Evolutionary conservation across 2,797 vertebrate species (phyloP), one percentile per base, ranked within the genome.

Genomic region (Lerista edwardsae): DNA sequence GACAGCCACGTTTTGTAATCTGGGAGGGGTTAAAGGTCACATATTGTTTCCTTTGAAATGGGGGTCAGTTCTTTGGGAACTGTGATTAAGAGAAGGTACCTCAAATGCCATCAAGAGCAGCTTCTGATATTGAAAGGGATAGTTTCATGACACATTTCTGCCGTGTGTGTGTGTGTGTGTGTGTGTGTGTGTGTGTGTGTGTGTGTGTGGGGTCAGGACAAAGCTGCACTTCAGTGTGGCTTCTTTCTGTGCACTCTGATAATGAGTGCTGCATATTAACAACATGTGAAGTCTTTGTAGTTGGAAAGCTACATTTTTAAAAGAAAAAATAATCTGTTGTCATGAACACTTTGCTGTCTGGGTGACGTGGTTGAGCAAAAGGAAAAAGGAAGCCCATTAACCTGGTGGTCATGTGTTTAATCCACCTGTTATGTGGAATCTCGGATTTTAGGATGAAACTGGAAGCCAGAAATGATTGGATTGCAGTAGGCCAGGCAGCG

Each of bases 11-110:
- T 81, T 75, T 4, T 25, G 83, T 89, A 87, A 86, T 86, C 51
- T 55, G 68, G 55, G 51, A 36, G 8, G 89, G 93, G 93, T 93
- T 92, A 93, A 92, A 90, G 94, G 91, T 91, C 84, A 81, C 29
- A 41, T 85, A 86, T 93, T 91, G 82, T 93, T 86, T 79, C 87
- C 73, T 79, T 84, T 75, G 39, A 88, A 85, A 79, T 79, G 72
- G 65, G 79, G 72, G 55, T 55, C 34, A 57, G 68, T 78, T 73
- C 31, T 65, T 57, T 69, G 76, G 75, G 68, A 62, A 62, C 14
- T 62, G 41, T 75, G 75, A 83, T 82, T 62, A 62, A 71, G 41
- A 41, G 68, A 84, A 84, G 61, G 34, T 82, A 73, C 67, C 67
- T 25, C 81, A 41, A 47, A 57, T 9, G 31, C 79, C 51, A 64